Evolutionary conservation across 2,888 invertebrate species (phyloP), one percentile per base, ranked within the genome.

Genomic region (Drosophila phalerata): DNA sequence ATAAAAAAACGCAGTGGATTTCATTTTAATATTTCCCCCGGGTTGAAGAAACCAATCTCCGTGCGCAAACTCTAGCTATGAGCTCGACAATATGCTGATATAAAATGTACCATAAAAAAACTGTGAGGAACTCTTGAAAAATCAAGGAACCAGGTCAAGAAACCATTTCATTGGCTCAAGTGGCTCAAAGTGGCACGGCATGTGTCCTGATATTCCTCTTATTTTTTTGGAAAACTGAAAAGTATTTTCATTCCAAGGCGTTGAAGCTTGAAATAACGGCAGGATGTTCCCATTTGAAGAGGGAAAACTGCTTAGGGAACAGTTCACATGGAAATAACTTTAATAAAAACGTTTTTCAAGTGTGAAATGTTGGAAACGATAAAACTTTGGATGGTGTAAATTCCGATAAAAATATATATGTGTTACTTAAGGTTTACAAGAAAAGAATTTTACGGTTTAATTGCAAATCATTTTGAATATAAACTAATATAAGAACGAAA

Each of bases 21-120:
- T 91, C 91, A 90, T 91, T 89, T 91, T 89, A 86, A 90, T 89
- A 81, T 85, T 78, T 49, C 55, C 77, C 81, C 76, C 73, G 43
- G 34, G 84, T 70, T 70, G 48, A 45, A 13, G 45, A 45, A 43
- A 58, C 48, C 67, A 74, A 58, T 65, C 77, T 60, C 51, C 73
- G 30, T 81, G 78, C 84, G 84, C 84, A 85, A 68, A 81, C 85
- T 79, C 86, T 68, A 52, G 45, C 57, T 32, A n/a, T 11, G 47
- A 38, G 38, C 38, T 53, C 53, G 11, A 30, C 38, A 69, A 70
- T 80, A 79, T 72, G 69, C 81, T 85, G 73, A 79, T 81, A 74
- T 11, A 42, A 11, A 43, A 28, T 4, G 4, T 5, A 25, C 4
- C 4, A 5, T 8, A 11, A 38, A 43, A 56, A 49, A 55, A 34